These are phyloP conservation scores for Ammospiza maritima DNA, from an alignment of 2,797 vertebrate genomes.

Conservation along the genomic window DNA sequence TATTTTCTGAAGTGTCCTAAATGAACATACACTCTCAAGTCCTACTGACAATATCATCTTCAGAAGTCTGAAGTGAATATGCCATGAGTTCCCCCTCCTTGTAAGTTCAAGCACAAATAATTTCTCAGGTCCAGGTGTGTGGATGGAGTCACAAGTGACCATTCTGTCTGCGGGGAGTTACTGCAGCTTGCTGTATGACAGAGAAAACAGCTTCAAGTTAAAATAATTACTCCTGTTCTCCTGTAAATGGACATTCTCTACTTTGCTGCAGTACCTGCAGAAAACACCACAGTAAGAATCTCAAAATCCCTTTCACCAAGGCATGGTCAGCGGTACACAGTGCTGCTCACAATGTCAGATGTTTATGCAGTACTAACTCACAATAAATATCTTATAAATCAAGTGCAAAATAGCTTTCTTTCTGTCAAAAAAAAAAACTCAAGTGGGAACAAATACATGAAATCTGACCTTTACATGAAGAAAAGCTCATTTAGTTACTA, in stretches of 20 bases:
- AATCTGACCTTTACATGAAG: constrained; percentile 70
- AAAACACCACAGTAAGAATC: not conserved
- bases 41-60: not conserved
- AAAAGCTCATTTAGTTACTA: constrained; percentile 22
- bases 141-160: not conserved
- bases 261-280: not conserved
- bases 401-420: constrained; percentile 51
- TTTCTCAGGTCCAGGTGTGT: not conserved
- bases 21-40: not conserved
- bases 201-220: not conserved
- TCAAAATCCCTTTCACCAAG: not conserved
- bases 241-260: not conserved
- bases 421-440: constrained; percentile 35
- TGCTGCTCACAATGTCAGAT: not conserved
- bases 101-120: not conserved
- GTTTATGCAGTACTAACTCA: constrained; percentile 47
- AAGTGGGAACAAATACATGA: constrained; percentile 61
- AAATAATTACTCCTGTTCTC: constrained; percentile 24
- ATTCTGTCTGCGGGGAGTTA: not conserved
- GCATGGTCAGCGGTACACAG: constrained; percentile 1
- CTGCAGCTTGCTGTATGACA: not conserved
- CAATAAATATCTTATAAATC: constrained; percentile 58
- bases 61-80: not conserved
- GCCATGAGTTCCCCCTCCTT: not conserved
- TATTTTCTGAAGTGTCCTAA: not conserved